Evolutionary conservation across 2,113 vertebrate genomes (phyloP).

Genomic region (Chascanopsetta lugubris): DNA sequence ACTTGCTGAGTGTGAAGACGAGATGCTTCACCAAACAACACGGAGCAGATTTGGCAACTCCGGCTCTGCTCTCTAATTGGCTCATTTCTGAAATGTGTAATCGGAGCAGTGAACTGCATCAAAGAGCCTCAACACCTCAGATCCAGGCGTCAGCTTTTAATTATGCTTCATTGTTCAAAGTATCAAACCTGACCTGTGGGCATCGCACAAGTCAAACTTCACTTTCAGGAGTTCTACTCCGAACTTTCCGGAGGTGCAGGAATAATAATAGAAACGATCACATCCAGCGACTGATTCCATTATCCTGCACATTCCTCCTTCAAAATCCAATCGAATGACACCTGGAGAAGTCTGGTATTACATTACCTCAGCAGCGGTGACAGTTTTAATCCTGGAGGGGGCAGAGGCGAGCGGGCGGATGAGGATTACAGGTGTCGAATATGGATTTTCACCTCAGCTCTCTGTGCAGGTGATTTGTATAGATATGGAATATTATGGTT

Average conservation of each 20-base stretch:
- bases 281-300: slow-evolving; percentile 11
- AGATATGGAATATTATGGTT: not conserved
- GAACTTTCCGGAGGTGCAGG: too few relatives aligned
- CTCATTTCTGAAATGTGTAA: slow-evolving; percentile 48
- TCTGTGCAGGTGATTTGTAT: slow-evolving; percentile 30
- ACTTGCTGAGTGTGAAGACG: slow-evolving; percentile 18
- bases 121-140: slow-evolving; percentile 7
- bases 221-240: too few relatives aligned
- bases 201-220: not conserved
- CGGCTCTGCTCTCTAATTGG: slow-evolving; percentile 7
- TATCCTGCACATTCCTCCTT: slow-evolving; percentile 18
- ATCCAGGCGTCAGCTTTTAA: slow-evolving; percentile 22
- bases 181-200: slow-evolving; percentile 19
- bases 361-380: slow-evolving; percentile 37
- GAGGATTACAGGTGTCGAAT: slow-evolving; percentile 23
- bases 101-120: slow-evolving; percentile 25
- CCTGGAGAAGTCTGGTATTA: slow-evolving; percentile 34
- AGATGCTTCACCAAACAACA: slow-evolving; percentile 15
- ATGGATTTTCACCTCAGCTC: slow-evolving; percentile 20
- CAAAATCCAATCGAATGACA: slow-evolving; percentile 39
- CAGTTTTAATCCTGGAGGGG: slow-evolving; percentile 23
- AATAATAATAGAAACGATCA: slow-evolving; percentile 20
- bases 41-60: slow-evolving; percentile 31
- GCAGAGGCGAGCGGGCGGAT: slow-evolving; percentile 23
- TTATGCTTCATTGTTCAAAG: not conserved